phyloP scores from a whole-genome alignment of 2,888 invertebrate species.

The Troides aeacus region DNA sequence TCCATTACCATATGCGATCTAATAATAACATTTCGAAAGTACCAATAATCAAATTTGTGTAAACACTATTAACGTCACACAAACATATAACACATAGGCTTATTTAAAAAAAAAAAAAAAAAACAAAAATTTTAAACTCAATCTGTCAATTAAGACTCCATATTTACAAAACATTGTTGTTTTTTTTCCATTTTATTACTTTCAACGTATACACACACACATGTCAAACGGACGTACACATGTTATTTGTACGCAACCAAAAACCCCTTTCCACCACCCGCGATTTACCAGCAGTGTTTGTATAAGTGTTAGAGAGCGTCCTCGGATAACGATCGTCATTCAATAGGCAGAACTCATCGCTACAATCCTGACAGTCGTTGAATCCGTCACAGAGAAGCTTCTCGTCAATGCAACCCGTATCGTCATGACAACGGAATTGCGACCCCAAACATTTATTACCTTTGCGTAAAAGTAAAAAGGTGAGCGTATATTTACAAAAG shows the following conservation, averaged over 20 bases:
- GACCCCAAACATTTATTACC: conserved; percentile 65
- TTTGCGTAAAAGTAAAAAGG: conserved; percentile 53
- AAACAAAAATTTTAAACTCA: neutral
- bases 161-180: neutral
- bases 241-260: conserved; percentile 9
- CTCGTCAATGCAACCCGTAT: conserved; percentile 81
- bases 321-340: conserved; percentile 61
- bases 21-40: neutral
- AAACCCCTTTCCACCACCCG: conserved; percentile 6
- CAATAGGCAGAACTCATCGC: conserved; percentile 82
- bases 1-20: neutral
- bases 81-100: neutral
- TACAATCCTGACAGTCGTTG: conserved; percentile 82
- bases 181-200: neutral
- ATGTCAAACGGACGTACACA: neutral
- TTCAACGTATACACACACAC: neutral
- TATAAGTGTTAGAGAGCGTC: conserved; percentile 33
- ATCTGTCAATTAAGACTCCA: neutral
- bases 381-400: conserved; percentile 80
- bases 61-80: neutral
- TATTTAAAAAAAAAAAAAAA: neutral
- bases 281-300: conserved; percentile 45
- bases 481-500: conserved; percentile 20
- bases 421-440: conserved; percentile 78
- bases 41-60: neutral